Base-by-base conservation (phyloP, 2,888 invertebrate genomes). In the Steinernema scapterisci region DNA sequence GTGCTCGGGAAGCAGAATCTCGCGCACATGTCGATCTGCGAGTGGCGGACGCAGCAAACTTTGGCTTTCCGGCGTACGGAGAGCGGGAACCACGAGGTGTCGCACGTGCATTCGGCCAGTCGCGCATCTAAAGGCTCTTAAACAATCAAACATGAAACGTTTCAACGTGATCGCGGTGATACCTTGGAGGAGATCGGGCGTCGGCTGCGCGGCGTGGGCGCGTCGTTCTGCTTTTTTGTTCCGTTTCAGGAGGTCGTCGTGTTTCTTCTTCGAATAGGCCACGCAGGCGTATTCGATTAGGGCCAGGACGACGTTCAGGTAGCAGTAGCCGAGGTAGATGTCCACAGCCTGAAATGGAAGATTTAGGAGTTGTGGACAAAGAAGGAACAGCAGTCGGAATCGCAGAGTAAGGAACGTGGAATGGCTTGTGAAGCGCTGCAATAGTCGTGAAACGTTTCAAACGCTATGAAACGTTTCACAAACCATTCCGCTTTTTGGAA, bases 301-400 rank as follows among this genome's bases (percentile, higher is more conserved):
- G 7, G 83, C 82, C 16, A 81, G 76, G 23, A 83, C 82, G 43
- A 84, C 84, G 11, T 82, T 77, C 13, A 84, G 74, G 79, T 84
- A 84, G 72, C 83, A 82, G 75, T 82, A 81, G 52, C 84, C 84
- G 31, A 84, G 80, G 75, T 80, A 84, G 46, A 83, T 81, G 73
- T 84, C 84, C 54, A 84, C 82, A 7, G 83, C 83, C 78, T 77
- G 71, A 1, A 75, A 51, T n/a, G 44, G 46, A 45, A 23, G 31
- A 3, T n/a, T n/a, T n/a, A n/a, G n/a, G n/a, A n/a, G n/a, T n/a
- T n/a, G n/a, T n/a, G n/a, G n/a, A n/a, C n/a, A n/a, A n/a, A n/a
- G n/a, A n/a, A n/a, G n/a, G n/a, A n/a, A n/a, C n/a, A n/a, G n/a
- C n/a, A n/a, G n/a, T n/a, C n/a, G n/a, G n/a, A n/a, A n/a, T n/a